Evolutionary conservation across 2,888 invertebrate genomes (phyloP), one percentile per base, ranked within the genome.

Genomic region (Cephalotes varians): DNA sequence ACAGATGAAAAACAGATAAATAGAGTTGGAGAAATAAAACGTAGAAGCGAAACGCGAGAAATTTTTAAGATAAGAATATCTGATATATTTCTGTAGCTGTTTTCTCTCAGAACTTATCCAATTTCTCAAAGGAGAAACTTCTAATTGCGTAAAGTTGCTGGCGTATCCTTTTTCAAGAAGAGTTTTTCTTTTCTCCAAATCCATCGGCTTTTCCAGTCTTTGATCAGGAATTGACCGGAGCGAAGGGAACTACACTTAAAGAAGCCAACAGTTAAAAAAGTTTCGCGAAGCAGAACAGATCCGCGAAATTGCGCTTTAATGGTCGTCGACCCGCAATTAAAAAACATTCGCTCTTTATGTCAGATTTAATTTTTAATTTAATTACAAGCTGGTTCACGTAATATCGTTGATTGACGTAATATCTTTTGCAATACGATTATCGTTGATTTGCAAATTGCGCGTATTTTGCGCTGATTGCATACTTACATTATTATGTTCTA

Each of bases 61-160:
- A 31, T 34, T 15, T 37, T 44, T 12, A 12, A 28, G 25, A n/a
- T 25, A 12, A 67, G 60, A 77, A 18, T 62, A 40, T 37, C 7
- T 15, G 12, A 40, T 40, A 12, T 60, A 51, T 62, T 51, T 62
- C 79, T 28, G 25, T 18, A 49, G 12, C 15, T 28, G 37, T 34
- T 9, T 37, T n/a, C 40, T 67, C 18, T 67, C 21, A 28, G 18
- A 69, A 21, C 34, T 25, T 28, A 60, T 54, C 47, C 65, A 73
- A 83, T 83, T 65, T 72, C 83, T 72, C 44, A 31, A n/a, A 37
- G 21, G 12, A 77, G 49, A 81, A 91, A 91, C 85, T 90, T 91
- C 87, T 91, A 91, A 91, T 91, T 86, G 85, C 88, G 67, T 80
- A 84, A n/a, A 88, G 84, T 83, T 83, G 58, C 64, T 3, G 37